phyloP scores from a whole-genome alignment of 2,888 invertebrate species.

The Linyphia triangularis region DNA sequence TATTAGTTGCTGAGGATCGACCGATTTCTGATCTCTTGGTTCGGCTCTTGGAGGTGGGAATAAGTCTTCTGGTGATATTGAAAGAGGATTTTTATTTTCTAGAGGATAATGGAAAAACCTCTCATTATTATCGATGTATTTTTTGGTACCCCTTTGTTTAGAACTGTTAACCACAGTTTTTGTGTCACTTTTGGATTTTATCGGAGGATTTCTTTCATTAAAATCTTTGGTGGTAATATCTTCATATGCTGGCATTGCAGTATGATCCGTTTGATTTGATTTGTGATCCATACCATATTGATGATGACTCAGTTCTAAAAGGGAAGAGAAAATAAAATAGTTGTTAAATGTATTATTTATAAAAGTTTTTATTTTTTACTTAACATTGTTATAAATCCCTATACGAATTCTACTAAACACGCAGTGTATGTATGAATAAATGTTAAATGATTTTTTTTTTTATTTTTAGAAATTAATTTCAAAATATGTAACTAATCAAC shows the following conservation, averaged over 20 bases:
- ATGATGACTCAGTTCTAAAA: conserved; percentile 29
- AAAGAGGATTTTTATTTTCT: not conserved
- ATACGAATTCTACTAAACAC: too few relatives aligned
- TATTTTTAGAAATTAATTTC: too few relatives aligned
- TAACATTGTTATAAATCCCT: too few relatives aligned
- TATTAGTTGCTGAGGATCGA: not conserved
- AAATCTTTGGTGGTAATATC: conserved; percentile 8
- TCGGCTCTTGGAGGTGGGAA: conserved; percentile 69
- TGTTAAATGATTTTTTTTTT: too few relatives aligned
- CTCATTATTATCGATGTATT: not conserved
- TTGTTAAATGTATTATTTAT: too few relatives aligned
- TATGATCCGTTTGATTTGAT: not conserved
- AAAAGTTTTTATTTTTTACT: too few relatives aligned
- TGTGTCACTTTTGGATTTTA: not conserved
- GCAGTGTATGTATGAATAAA: too few relatives aligned
- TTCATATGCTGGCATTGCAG: not conserved
- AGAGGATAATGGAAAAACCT: not conserved
- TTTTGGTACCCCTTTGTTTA: conserved; percentile 8
- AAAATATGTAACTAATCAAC: too few relatives aligned
- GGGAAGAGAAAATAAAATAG: too few relatives aligned
- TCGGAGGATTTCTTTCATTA: conserved; percentile 8
- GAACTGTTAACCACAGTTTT: not conserved
- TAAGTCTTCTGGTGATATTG: conserved; percentile 18
- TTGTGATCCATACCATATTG: conserved; percentile 8
- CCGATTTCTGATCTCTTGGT: conserved; percentile 48